These are phyloP conservation scores for Bombus pascuorum DNA, from an alignment of 1,140 invertebrate genomes.

Conservation along the genomic window DNA sequence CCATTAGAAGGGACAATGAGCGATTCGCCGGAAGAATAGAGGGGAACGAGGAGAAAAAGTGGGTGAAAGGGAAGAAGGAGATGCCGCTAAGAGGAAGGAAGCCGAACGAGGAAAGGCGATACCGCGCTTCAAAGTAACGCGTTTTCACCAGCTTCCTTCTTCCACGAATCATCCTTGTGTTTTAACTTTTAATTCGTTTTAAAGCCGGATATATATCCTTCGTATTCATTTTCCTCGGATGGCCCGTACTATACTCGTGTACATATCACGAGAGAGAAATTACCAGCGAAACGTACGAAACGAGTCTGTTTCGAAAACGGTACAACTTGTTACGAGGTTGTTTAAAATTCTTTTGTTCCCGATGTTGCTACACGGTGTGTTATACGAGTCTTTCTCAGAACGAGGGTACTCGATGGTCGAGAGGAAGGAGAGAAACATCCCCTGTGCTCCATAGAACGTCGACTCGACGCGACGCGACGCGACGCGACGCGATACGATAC, in stretches of 20 bases:
- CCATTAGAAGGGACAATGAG: constrained; percentile 51
- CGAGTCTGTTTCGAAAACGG: no score
- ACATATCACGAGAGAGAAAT: neutral
- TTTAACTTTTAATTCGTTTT: neutral
- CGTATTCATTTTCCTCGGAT: neutral
- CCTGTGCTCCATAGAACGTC: neutral
- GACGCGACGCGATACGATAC: neutral
- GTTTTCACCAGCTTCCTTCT: neutral
- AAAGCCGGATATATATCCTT: neutral
- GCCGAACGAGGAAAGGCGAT: neutral
- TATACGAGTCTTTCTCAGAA: neutral
- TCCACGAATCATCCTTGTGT: neutral
- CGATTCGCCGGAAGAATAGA: constrained; percentile 45
- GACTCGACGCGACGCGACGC: neutral
- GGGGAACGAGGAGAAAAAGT: neutral
- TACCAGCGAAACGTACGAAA: neutral
- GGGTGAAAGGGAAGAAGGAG: neutral
- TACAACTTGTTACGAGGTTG: constrained; percentile 4
- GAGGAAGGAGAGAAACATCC: neutral
- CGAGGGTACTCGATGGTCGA: neutral
- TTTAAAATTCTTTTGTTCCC: constrained; percentile 2
- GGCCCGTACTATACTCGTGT: neutral
- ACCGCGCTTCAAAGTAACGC: neutral
- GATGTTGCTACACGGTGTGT: neutral
- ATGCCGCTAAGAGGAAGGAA: neutral